Evolutionary conservation across 2,888 invertebrate genomes (phyloP).

Genomic region (Pharmacophagus antenor): DNA sequence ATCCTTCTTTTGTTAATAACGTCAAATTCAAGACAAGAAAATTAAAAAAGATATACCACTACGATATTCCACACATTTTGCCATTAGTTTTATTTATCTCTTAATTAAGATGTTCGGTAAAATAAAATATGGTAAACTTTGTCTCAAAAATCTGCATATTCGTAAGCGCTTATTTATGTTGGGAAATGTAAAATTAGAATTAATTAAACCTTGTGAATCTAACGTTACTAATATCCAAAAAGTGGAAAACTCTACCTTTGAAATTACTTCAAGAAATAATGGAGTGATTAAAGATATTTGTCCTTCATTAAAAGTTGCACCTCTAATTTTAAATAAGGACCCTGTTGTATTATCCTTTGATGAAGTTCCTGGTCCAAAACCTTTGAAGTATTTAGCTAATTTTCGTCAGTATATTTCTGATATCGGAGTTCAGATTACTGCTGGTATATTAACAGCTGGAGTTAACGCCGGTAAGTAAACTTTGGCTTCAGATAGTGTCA

Average conservation of each 20-base stretch:
- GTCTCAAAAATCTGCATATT: conserved; percentile 23
- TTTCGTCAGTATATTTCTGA: conserved; percentile 82
- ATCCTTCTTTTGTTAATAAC: conserved; percentile 22
- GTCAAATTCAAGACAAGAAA: conserved; percentile 10
- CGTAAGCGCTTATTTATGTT: conserved; percentile 19
- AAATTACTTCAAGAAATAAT: conserved; percentile 32
- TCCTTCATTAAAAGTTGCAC: conserved; percentile 51
- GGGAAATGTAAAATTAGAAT: conserved; percentile 23
- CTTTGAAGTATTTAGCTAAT: conserved; percentile 79
- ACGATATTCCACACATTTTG: conserved; percentile 23
- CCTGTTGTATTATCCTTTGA: conserved; percentile 77
- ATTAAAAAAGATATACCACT: conserved; percentile 19
- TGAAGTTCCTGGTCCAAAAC: conserved; percentile 83
- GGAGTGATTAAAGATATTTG: conserved; percentile 48
- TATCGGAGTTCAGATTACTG: conserved; percentile 82
- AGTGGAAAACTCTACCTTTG: conserved; percentile 8
- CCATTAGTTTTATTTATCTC: conserved; percentile 14
- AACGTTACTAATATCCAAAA: conserved; percentile 13
- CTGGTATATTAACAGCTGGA: conserved; percentile 71
- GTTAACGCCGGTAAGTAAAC: conserved; percentile 73
- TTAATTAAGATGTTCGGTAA: conserved; percentile 45
- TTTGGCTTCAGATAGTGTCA: neutral
- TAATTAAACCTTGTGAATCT: conserved; percentile 8
- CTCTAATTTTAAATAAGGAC: conserved; percentile 57
- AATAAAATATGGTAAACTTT: conserved; percentile 43